Evolutionary conservation across 1,140 invertebrate species (phyloP).

Genomic region (Periplaneta americana): DNA sequence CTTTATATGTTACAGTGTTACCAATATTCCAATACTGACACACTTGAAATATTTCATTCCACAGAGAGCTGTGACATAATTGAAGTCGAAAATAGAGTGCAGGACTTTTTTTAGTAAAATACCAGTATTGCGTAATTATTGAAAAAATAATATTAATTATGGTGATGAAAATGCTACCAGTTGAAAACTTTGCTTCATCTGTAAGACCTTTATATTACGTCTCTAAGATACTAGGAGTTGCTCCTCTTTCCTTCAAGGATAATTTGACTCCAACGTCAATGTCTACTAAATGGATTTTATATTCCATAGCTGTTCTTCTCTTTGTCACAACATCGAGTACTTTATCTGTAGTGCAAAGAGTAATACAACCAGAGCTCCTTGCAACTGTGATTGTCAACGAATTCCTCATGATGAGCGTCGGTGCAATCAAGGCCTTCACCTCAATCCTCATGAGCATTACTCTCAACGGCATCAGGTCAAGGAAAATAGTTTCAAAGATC

Average conservation of each 20-base stretch:
- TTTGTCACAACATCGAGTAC: neutral
- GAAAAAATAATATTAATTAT: too few relatives aligned
- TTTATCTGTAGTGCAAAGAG: neutral
- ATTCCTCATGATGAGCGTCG: neutral
- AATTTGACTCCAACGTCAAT: neutral
- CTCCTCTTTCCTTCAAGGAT: neutral
- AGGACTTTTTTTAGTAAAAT: too few relatives aligned
- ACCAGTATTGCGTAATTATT: too few relatives aligned
- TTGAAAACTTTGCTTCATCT: neutral
- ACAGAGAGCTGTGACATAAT: too few relatives aligned
- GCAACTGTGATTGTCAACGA: neutral
- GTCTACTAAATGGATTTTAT: neutral
- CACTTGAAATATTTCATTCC: too few relatives aligned
- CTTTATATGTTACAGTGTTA: too few relatives aligned
- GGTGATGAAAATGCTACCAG: neutral
- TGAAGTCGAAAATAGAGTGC: too few relatives aligned
- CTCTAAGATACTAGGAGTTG: neutral
- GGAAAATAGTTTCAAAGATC: neutral
- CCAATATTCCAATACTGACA: too few relatives aligned
- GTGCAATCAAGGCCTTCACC: neutral
- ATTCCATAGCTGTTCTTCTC: neutral
- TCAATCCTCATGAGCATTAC: neutral
- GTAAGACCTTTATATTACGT: neutral
- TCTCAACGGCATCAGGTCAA: neutral
- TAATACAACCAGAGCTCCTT: neutral